Base-by-base conservation (phyloP, 2,113 vertebrate genomes). In the Steatornis caripensis region DNA sequence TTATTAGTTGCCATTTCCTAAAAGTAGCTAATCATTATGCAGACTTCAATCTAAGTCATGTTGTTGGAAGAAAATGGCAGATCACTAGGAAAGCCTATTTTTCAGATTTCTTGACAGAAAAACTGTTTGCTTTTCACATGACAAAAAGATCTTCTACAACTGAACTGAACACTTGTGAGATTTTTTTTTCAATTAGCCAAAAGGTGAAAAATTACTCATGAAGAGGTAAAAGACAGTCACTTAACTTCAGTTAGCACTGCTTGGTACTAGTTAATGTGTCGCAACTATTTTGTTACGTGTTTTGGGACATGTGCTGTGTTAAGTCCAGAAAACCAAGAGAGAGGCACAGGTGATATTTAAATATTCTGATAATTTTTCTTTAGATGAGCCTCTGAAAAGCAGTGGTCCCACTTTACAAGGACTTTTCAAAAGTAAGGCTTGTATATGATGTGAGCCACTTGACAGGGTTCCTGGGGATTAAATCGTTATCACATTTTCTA, bases 11-110 rank as follows among this genome's bases (percentile, higher is more conserved):
- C 72, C 51, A 45, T 90, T 96, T 93, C 84, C 65, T 94, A 55
- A 85, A 93, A 93, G 87, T 49, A 94, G 39, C 30, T 91, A 84
- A 96, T 97, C 49, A 78, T 72, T 71, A 90, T 64, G 65, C 70
- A 74, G 68, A 72, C 41, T 71, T 76, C 84, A 76, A 14, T 54
- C 80, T 20, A 86, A 90, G 58, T 32, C 39, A 36, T 57, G 84
- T 24, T 81, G 46, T 87, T 94, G 84, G 48, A 96, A 49, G 46
- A 79, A 34, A 87, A 51, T 48, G 23, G 53, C 46, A 92, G 23
- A 87, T 82, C 17, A 57, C 72, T 74, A 90, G 62, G 77, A 82
- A 76, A 89, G 41, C 32, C 10, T 61, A 5, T 70, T 58, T 96
- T 97, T 95, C 84, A 93, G 79, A 84, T 80, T 32, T 92, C 29